Conservation (phyloP, 2,113 vertebrate species). For the Catharus minimus region DNA sequence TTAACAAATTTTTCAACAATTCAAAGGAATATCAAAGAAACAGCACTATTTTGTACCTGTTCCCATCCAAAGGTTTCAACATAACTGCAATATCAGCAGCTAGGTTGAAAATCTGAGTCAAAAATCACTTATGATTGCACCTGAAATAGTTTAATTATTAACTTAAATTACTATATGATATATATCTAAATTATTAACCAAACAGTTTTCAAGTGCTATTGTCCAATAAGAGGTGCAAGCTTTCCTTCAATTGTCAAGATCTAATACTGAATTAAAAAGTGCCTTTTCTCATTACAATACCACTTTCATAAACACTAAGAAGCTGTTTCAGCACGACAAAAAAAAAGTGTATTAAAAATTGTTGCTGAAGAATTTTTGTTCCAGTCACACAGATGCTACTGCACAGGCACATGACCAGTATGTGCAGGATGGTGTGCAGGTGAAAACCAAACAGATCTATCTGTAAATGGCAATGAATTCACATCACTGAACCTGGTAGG, state of each 20-base stretch:
- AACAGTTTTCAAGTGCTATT: neutral
- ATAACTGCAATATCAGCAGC: neutral
- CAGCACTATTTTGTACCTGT: neutral
- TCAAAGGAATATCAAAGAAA: neutral
- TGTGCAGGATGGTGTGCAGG: neutral
- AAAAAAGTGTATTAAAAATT: neutral
- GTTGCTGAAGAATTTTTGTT: neutral
- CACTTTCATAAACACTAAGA: neutral
- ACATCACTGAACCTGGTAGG: neutral
- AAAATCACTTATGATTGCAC: neutral
- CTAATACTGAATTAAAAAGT: neutral
- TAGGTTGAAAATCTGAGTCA: neutral
- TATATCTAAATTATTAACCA: neutral
- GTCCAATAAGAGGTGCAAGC: neutral
- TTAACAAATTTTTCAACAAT: neutral
- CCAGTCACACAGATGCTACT: neutral
- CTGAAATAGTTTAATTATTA: neutral
- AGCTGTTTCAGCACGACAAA: fast-evolving
- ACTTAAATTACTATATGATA: neutral
- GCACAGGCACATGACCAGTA: too few relatives aligned
- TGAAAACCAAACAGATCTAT: neutral
- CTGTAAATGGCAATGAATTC: neutral
- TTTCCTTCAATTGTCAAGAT: neutral
- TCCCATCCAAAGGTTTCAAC: neutral
- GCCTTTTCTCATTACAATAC: neutral